Conservation (phyloP, 2,113 vertebrate genomes). For the Poicephalus meyeri region DNA sequence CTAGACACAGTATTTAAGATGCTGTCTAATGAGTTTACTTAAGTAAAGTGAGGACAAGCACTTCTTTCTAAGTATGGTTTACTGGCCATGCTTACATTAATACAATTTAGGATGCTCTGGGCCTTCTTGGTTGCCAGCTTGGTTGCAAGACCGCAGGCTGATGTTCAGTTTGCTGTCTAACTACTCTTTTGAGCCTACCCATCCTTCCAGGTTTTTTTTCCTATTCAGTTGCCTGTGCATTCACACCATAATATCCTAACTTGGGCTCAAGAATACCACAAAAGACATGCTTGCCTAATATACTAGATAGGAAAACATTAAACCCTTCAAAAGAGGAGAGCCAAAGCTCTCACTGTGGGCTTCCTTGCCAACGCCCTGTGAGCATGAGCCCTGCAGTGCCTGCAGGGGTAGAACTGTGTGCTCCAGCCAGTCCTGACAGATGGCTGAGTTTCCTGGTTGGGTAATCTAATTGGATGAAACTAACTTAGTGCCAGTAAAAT, state of each 20-base stretch:
- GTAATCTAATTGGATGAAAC: background rate
- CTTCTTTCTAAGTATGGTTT: background rate
- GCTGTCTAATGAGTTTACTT: background rate
- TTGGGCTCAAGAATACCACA: background rate
- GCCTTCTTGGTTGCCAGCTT: background rate
- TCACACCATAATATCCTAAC: background rate
- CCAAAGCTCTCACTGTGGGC: background rate
- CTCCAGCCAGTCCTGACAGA: background rate
- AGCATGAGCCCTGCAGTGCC: accelerated
- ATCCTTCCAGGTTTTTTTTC: background rate
- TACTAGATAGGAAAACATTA: background rate
- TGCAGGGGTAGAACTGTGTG: background rate
- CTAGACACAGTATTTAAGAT: background rate
- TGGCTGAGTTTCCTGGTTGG: background rate
- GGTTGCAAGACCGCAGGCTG: background rate
- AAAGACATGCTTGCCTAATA: background rate
- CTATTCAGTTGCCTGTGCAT: background rate
- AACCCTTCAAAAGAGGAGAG: background rate
- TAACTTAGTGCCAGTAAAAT: background rate
- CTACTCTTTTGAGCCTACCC: background rate
- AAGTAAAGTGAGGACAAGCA: background rate
- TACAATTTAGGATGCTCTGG: background rate
- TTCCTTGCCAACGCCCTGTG: background rate
- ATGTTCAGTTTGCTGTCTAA: background rate
- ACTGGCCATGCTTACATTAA: background rate